Base-by-base conservation (phyloP, 1,140 invertebrate genomes). In the Mya arenaria region DNA sequence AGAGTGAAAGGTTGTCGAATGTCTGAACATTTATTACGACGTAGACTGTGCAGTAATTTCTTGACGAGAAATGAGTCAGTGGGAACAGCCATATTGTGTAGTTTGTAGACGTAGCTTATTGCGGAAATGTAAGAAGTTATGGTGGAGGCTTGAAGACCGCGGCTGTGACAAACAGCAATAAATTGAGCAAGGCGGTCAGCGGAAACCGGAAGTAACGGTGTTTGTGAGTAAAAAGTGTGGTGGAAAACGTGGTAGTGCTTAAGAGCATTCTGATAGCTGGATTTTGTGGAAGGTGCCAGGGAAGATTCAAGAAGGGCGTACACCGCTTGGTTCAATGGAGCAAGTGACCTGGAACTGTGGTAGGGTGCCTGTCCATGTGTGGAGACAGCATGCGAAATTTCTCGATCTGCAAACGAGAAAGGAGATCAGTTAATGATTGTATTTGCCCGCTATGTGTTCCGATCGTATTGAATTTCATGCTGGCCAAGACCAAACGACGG, bases 331-430 rank as follows among this genome's bases (percentile, higher is more conserved):
- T 77, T 77, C 44, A 77, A 39, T 17, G n/a, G 8, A 77, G 41
- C 36, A 77, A 34, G 23, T 77, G 13, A 2, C 44, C n/a, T 77
- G 73, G 60, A 19, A 77, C 34, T 36, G 55, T 28, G 5, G 65
- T 56, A 37, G 83, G 72, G 36, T 56, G 25, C 8, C 4, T 30
- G 66, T 84, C 82, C 56, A 72, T 41, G 8, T 56, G 36, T 28
- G 56, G n/a, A 13, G 78, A 60, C 37, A 19, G 30, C 25, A 3
- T 8, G 25, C 17, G 25, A n/a, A 72, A 63, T 60, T 32, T 74
- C 28, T 55, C 34, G 19, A 81, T 56, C 69, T 81, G 48, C 65
- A 81, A 82, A 74, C 83, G 83, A 69, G 77, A 81, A 30, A 84
- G 71, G 36, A 39, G 39, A 28, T 82, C 83, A 10, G 83, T 32